Base-by-base conservation (phyloP, 2,797 vertebrate species). In the Girardinus metallicus region DNA sequence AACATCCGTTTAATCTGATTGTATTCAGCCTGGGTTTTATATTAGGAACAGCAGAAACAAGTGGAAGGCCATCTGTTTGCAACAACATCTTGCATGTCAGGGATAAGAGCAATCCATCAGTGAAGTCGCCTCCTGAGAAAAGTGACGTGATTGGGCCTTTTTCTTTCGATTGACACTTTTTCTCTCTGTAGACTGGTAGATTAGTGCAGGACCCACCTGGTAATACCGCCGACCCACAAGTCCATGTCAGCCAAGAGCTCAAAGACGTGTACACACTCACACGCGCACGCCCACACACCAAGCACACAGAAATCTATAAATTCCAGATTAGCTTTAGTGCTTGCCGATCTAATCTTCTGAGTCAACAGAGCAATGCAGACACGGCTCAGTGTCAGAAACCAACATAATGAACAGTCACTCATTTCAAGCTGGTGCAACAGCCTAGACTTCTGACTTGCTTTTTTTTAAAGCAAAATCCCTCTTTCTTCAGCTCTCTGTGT, bases 291-390 rank as follows among this genome's bases (percentile, higher is more conserved):
- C 53, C 76, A 70, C 57, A 41, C 12, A 18, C 74, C 76, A 83
- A 78, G 75, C 55, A 85, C 81, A 79, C 3, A 80, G 31, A 88
- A 85, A 94, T 93, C 94, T 87, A 94, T 93, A 93, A 92, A 91
- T 85, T 90, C 75, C 90, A 93, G 91, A 92, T 94, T 94, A 92
- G 75, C 85, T 88, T 90, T 89, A 80, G 82, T 83, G 81, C 89
- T 90, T 87, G 83, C 91, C 49, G 85, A 93, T 93, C 84, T 93
- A 90, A 95, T 95, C 92, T 90, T 92, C 85, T 88, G 89, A 92
- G 74, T 88, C 93, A 93, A 93, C 91, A 93, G 91, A 94, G 92
- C 94, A 89, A 86, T 79, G 82, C 87, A 88, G 89, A 85, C 89
- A 90, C 57, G 88, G 85, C 86, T 91, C 76, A 85, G 86, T 81